A percentile compares a stretch with the other conserved stretches of the same genome.
Evolutionary conservation across 2,888 invertebrate species (phyloP).

Genomic region (Dasypolia templi): DNA sequence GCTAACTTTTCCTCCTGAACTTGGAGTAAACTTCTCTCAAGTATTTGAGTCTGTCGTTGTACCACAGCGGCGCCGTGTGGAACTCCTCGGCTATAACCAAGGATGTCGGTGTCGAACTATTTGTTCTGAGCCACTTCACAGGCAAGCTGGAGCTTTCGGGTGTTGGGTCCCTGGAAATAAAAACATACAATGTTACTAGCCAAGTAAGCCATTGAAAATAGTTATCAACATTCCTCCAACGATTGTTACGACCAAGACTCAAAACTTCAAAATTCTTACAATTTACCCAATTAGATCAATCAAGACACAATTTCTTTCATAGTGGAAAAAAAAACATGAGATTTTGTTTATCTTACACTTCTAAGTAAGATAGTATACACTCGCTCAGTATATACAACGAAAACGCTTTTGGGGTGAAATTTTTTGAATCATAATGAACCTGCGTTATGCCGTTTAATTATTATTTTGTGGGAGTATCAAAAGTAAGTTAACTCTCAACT

Average conservation of each 20-base stretch:
- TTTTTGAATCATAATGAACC: too few relatives aligned
- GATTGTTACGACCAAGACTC: background rate
- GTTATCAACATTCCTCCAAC: background rate
- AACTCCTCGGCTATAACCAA: conserved; percentile 78
- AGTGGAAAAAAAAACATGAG: too few relatives aligned
- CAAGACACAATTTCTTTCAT: background rate
- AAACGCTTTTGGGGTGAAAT: too few relatives aligned
- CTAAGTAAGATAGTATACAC: too few relatives aligned
- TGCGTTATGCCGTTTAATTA: too few relatives aligned
- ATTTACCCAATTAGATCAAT: background rate
- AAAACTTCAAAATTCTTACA: background rate
- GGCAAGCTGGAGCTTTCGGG: conserved; percentile 74
- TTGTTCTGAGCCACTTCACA: conserved; percentile 75
- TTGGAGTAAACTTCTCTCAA: conserved; percentile 77
- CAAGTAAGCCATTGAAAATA: background rate
- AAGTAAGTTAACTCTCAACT: too few relatives aligned
- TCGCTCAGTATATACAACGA: too few relatives aligned
- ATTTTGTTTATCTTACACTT: too few relatives aligned
- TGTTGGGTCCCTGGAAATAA: conserved; percentile 80
- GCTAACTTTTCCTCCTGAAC: conserved; percentile 73
- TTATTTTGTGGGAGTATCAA: too few relatives aligned
- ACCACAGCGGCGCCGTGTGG: conserved; percentile 75
- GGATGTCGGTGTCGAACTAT: conserved; percentile 67
- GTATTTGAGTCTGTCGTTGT: conserved; percentile 73
- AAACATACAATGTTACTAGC: background rate